Evolutionary conservation across 2,113 vertebrate genomes (phyloP).

Genomic region (Pao palembangensis): DNA sequence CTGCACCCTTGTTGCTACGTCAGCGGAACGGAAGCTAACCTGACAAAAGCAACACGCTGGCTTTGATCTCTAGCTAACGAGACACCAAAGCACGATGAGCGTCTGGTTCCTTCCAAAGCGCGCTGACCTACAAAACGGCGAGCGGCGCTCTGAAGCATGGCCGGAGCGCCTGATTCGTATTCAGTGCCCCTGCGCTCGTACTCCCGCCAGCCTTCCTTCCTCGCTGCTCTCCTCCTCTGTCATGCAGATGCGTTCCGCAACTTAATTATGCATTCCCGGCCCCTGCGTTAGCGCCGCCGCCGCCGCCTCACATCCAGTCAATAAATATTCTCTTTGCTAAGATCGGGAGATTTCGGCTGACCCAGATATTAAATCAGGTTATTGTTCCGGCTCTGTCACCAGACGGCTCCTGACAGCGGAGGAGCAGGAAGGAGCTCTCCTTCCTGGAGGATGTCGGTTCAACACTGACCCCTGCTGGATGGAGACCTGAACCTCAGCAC

Average conservation of each 20-base stretch:
- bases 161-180: conserved; percentile 36
- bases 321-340: conserved; percentile 71
- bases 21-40: no score
- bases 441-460: conserved; percentile 9
- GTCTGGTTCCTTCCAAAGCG: neutral
- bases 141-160: neutral
- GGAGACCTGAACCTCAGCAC: conserved; percentile 2
- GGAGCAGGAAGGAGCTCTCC: conserved; percentile 1
- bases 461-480: conserved; percentile 73
- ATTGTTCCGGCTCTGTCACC: conserved; percentile 55
- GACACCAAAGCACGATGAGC: no score
- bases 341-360: conserved; percentile 69
- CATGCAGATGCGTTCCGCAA: conserved; percentile 35
- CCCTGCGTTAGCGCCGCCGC: conserved; percentile 38
- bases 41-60: no score
- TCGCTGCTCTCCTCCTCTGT: conserved; percentile 30
- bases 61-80: no score
- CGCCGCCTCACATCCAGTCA: conserved; percentile 44
- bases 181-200: conserved; percentile 37
- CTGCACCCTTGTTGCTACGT: no score
- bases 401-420: conserved; percentile 34
- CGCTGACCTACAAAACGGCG: conserved; percentile 38
- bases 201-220: conserved; percentile 22
- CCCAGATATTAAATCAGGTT: conserved; percentile 69
- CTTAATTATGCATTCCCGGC: conserved; percentile 57